Evolutionary conservation across 2,888 invertebrate genomes (phyloP).

Genomic region (Lasioglossum zephyrum): DNA sequence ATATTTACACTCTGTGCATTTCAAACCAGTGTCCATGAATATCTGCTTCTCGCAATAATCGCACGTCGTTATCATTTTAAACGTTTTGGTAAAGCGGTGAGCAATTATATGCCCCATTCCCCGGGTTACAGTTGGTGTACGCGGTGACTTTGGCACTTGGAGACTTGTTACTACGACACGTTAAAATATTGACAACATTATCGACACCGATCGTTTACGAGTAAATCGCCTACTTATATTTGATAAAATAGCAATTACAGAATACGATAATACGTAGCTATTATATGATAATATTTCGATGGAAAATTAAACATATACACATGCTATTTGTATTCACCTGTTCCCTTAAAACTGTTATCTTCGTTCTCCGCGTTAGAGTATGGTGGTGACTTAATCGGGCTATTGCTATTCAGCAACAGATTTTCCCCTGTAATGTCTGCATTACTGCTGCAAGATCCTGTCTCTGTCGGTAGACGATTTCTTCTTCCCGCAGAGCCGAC

Average conservation of each 20-base stretch:
- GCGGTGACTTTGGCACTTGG: conserved; percentile 89
- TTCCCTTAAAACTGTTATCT: conserved; percentile 85
- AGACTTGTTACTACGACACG: conserved; percentile 84
- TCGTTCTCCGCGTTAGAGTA: conserved; percentile 85
- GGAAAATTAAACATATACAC: too few relatives aligned
- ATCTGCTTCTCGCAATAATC: conserved; percentile 95
- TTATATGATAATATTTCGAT: too few relatives aligned
- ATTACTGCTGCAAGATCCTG: conserved; percentile 85
- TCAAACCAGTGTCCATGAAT: conserved; percentile 92
- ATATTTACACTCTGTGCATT: conserved; percentile 98
- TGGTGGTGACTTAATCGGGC: conserved; percentile 88
- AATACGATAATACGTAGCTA: too few relatives aligned
- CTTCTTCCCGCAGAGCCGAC: conserved; percentile 81
- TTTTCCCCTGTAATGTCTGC: conserved; percentile 78
- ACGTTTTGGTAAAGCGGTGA: conserved; percentile 95
- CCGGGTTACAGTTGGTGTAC: conserved; percentile 91
- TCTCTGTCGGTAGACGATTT: conserved; percentile 87
- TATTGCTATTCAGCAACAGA: conserved; percentile 80
- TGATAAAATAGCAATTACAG: too few relatives aligned
- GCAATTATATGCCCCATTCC: conserved; percentile 95
- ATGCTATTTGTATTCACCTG: conserved; percentile 68
- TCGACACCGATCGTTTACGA: background rate
- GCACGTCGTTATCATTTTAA: conserved; percentile 95
- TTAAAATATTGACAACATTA: conserved; percentile 20
- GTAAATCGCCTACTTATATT: background rate